Evolutionary conservation across 1,140 invertebrate species (phyloP), one percentile per base, ranked within the genome.

Genomic region (Drosophila subpulchrella): DNA sequence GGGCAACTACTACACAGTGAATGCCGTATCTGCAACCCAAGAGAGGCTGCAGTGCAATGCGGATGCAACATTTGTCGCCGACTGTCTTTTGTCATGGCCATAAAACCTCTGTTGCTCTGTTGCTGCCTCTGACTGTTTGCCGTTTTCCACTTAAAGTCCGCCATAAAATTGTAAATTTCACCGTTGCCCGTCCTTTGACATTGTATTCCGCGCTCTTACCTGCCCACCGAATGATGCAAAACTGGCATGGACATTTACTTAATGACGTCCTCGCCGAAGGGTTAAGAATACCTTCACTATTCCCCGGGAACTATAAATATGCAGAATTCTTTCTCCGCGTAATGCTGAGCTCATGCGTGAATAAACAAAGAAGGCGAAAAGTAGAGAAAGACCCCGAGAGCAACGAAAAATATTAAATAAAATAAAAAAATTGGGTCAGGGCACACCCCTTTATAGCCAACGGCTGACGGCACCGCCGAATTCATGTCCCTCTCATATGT

Each of bases 61-160:
- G 81, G 76, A 84, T 83, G 81, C 66, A 61, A 56, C 65, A 71
- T 71, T 71, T 60, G 51, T 68, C 50, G 77, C 46, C 55, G 57
- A 65, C 78, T 78, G 71, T 80, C 81, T 84, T 84, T 84, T 84
- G 81, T 84, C 76, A 84, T 84, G 81, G 81, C 72, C 81, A 84
- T 84, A 84, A 84, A 84, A 84, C 44, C 44, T 50, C 68, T 41
- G 50, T 42, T 67, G 53, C 44, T 72, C 53, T 24, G 38, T 39
- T 51, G 63, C 62, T 72, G 60, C 50, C 60, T 50, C 53, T 65
- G 70, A 72, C 70, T 72, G 66, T 73, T 73, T 72, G 70, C 67
- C 55, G 67, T 75, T 84, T 84, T 84, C 81, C 81, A 80, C 81
- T 84, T 84, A 84, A 84, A 79, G 74, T 76, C 55, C 60, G 68